Evolutionary conservation across 30 jellyfish, hydroid and myxozoan species (phyloP).

Genomic region (Aurelia sp.): DNA sequence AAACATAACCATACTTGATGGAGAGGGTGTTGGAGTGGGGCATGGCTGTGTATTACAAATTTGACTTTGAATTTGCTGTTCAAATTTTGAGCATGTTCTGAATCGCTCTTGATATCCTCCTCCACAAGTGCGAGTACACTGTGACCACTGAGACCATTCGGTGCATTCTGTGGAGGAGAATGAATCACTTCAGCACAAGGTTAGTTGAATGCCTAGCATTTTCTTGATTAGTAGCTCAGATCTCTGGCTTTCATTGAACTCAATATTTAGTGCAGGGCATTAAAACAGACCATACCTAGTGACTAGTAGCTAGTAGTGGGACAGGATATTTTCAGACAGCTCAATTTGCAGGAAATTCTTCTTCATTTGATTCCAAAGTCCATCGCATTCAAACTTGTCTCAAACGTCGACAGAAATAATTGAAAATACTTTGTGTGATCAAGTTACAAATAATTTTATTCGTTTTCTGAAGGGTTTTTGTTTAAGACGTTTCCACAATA

Average conservation of each 20-base stretch:
- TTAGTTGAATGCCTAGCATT: no score
- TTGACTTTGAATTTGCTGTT: slow-evolving; percentile 79
- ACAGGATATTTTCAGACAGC: no score
- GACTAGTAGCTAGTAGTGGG: no score
- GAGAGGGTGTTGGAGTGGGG: slow-evolving; percentile 62
- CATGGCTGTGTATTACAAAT: slow-evolving; percentile 89
- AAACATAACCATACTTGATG: slow-evolving; percentile 39
- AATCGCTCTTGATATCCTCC: slow-evolving; percentile 91
- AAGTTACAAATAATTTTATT: no score
- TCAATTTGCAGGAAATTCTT: no score
- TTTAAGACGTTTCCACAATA: no score
- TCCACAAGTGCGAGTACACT: slow-evolving; percentile 93
- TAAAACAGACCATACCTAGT: not conserved
- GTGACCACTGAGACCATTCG: slow-evolving; percentile 96
- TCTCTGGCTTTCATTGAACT: not conserved
- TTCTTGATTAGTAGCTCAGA: no score
- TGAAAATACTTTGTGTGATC: no score
- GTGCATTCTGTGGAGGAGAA: slow-evolving; percentile 78
- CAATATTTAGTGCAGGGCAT: not conserved
- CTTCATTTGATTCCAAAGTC: no score
- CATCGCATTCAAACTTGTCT: no score
- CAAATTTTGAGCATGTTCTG: slow-evolving; percentile 76
- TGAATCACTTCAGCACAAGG: not conserved
- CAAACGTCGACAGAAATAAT: no score
- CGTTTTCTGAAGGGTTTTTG: no score